These are phyloP conservation scores for Barbus barbus DNA, from an alignment of 2,113 vertebrate species.

Conservation along the genomic window DNA sequence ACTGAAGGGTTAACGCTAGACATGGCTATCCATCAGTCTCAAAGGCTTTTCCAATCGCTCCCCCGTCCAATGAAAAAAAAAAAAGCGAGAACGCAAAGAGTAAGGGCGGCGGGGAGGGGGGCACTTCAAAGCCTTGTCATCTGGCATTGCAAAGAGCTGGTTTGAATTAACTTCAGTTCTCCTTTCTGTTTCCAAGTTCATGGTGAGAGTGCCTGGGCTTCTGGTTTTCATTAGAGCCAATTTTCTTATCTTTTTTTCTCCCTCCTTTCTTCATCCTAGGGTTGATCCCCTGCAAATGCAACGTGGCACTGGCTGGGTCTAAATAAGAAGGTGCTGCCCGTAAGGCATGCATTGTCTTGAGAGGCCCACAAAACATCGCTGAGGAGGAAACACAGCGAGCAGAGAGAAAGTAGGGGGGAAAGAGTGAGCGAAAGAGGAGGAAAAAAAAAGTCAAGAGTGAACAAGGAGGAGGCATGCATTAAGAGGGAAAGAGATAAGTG, in stretches of 20 bases:
- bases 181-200: slow-evolving; percentile 83
- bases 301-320: slow-evolving; percentile 80
- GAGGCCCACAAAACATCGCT: slow-evolving; percentile 54
- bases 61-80: slow-evolving; percentile 63
- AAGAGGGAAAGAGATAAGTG: slow-evolving; percentile 28
- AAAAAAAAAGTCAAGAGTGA: too few relatives aligned
- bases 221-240: slow-evolving; percentile 93
- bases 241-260: slow-evolving; percentile 92
- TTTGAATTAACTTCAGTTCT: slow-evolving; percentile 90
- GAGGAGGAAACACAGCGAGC: slow-evolving; percentile 19
- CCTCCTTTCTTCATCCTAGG: slow-evolving; percentile 77
- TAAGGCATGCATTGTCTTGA: slow-evolving; percentile 71
- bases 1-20: slow-evolving; percentile 68
- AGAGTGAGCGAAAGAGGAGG: too few relatives aligned
- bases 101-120: slow-evolving; percentile 50
- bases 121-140: slow-evolving; percentile 91
- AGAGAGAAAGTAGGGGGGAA: background rate
- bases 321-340: slow-evolving; percentile 80
- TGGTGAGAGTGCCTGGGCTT: slow-evolving; percentile 82
- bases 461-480: background rate
- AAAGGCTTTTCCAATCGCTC: slow-evolving; percentile 76
- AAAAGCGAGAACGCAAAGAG: slow-evolving; percentile 54
- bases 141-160: slow-evolving; percentile 80
- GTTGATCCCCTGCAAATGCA: slow-evolving; percentile 87
- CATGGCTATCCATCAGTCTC: slow-evolving; percentile 65